A percentile compares a stretch with the other conserved stretches of the same genome.
Evolutionary conservation across 2,113 vertebrate genomes (phyloP).

Genomic region (Gnathonemus longibarbis): DNA sequence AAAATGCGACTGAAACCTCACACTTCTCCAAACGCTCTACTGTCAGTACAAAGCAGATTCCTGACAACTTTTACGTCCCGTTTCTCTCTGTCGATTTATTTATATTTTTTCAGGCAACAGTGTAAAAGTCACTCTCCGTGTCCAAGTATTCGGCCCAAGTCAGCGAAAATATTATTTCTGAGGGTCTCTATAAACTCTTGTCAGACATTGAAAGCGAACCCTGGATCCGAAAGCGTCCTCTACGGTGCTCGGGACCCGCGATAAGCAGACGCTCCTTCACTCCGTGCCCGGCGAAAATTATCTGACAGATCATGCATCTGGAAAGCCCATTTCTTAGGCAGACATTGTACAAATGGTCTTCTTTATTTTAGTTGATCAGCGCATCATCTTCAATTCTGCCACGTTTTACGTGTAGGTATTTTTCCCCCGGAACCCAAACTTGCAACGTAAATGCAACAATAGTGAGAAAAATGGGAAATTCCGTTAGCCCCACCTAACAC

Average conservation of each 20-base stretch:
- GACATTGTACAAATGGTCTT: constrained; percentile 38
- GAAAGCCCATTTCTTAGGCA: constrained; percentile 39
- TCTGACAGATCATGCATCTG: constrained; percentile 37
- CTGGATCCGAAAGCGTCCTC: constrained; percentile 40
- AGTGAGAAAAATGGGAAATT: neutral
- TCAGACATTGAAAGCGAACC: constrained; percentile 31
- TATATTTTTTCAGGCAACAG: neutral
- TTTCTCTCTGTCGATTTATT: neutral
- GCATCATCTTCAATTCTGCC: constrained; percentile 27
- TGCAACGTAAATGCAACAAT: constrained; percentile 16
- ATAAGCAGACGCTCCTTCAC: constrained; percentile 44
- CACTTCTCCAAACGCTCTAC: neutral
- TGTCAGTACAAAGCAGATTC: neutral
- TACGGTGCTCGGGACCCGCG: constrained; percentile 20
- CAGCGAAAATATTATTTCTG: neutral
- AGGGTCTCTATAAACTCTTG: constrained; percentile 5
- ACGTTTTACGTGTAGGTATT: neutral
- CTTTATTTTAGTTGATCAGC: constrained; percentile 22
- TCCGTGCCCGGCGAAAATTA: constrained; percentile 38
- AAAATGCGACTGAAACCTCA: neutral
- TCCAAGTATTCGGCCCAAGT: constrained; percentile 9
- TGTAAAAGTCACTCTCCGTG: neutral
- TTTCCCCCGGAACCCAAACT: constrained; percentile 11
- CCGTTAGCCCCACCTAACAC: constrained; percentile 19
- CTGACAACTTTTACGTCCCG: constrained; percentile 14